Evolutionary conservation across 2,113 vertebrate genomes (phyloP).

Genomic region (Syngnathus typhle): DNA sequence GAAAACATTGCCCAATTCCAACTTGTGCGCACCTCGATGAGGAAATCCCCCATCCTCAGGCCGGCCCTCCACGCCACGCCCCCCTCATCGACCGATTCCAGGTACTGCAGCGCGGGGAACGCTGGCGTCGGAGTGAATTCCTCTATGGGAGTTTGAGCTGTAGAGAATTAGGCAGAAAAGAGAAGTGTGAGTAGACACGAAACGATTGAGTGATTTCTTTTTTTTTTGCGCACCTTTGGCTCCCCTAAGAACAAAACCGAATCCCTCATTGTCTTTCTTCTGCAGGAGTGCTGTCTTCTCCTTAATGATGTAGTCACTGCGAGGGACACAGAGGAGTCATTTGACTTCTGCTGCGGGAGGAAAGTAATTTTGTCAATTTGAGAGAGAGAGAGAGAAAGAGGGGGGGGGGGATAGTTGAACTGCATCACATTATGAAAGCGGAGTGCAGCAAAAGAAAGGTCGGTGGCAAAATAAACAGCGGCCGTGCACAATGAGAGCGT

Average conservation of each 20-base stretch:
- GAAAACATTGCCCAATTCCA: background rate
- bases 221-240: slow-evolving; percentile 82
- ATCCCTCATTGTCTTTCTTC: slow-evolving; percentile 99
- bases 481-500: slow-evolving; percentile 29
- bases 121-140: slow-evolving; percentile 90
- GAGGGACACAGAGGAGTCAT: slow-evolving; percentile 47
- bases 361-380: slow-evolving; percentile 29
- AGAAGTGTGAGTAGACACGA: slow-evolving; percentile 16
- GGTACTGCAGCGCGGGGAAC: slow-evolving; percentile 88
- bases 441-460: slow-evolving; percentile 50
- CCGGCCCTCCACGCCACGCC: slow-evolving; percentile 88
- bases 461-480: slow-evolving; percentile 36
- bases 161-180: slow-evolving; percentile 3
- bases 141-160: slow-evolving; percentile 91
- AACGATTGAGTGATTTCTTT: background rate
- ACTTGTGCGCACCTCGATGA: slow-evolving; percentile 78
- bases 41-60: slow-evolving; percentile 90
- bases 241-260: slow-evolving; percentile 96
- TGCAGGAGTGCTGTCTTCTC: slow-evolving; percentile 98
- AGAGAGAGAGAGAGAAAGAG: background rate
- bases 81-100: slow-evolving; percentile 89
- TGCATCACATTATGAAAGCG: slow-evolving; percentile 52
- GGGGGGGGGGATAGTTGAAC: slow-evolving; percentile 33
- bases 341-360: slow-evolving; percentile 33
- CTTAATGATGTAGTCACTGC: slow-evolving; percentile 96